Base-by-base conservation (phyloP, 2,888 invertebrate genomes). In the Protophormia terraenovae region DNA sequence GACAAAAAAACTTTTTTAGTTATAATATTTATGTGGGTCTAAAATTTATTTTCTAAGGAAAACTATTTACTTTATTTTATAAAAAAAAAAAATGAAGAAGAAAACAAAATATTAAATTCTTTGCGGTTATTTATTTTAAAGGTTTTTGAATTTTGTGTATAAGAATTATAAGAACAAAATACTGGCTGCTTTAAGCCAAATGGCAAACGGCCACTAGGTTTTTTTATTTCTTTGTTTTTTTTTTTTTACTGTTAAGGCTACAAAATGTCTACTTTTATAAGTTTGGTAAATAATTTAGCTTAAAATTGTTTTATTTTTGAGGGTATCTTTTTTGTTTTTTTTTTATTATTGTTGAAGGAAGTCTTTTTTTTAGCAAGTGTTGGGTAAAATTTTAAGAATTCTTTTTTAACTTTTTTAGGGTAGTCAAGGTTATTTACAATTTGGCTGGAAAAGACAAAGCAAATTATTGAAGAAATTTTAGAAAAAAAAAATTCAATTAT, bases 171-270 rank as follows among this genome's bases (percentile, higher is more conserved):
- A 64, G 35, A 35, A 47, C 5, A 19, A 16, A 22, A 32, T 12
- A 38, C 16, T 66, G 29, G 35, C 16, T 35, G 32, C 47, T 66
- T 35, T 27, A 75, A 84, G 84, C 84, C 84, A 84, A 84, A 84
- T 84, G 84, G 84, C 84, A 84, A 84, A 66, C 45, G 66, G 76
- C 84, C 80, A 84, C 76, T 72, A 14, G 71, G 58, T 66, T 71
- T 38, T 27, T 32, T 35, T 67, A 8, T 14, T 27, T 5, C 3
- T 45, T 16, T 45, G 16, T 41, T 27, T 3, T 4, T 14, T 19
- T 29, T 6, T 60, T 3, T 16, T 14, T 19, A 35, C 14, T 19
- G 7, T 62, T 71, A 14, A 55, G 80, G 80, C 80, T 66, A 73
- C 80, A 19, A 58, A 58, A 73, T 38, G 80, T 80, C 80, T 73